phyloP scores from a whole-genome alignment of 2,888 invertebrate genomes.

The Philereme vetulata region DNA sequence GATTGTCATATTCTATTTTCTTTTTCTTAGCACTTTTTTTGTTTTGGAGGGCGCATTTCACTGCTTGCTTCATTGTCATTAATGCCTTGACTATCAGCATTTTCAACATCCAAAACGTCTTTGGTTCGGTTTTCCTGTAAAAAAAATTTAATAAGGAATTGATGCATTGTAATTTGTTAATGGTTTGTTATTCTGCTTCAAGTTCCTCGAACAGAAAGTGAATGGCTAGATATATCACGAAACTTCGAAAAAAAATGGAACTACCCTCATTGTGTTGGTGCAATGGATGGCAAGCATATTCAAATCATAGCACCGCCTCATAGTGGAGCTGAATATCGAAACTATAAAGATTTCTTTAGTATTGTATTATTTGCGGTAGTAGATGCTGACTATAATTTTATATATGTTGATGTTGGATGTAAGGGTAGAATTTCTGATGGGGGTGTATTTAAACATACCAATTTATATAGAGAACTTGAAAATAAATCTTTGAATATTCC shows the following conservation, averaged over 20 bases:
- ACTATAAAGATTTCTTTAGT: slow-evolving; percentile 7
- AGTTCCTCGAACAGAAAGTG: slow-evolving; percentile 29
- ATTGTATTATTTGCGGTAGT: slow-evolving; percentile 9
- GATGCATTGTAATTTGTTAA: too few relatives aligned
- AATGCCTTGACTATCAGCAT: too few relatives aligned
- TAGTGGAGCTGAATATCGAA: slow-evolving; percentile 56
- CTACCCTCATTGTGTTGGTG: slow-evolving; percentile 30
- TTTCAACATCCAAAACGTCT: too few relatives aligned
- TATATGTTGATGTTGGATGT: slow-evolving; percentile 14
- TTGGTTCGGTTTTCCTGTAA: too few relatives aligned
- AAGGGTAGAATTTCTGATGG: slow-evolving; percentile 38
- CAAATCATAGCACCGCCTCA: slow-evolving; percentile 27
- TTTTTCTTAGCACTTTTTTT: too few relatives aligned
- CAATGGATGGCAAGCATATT: slow-evolving; percentile 37
- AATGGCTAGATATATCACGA: slow-evolving; percentile 25
- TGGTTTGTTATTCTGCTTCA: slow-evolving; percentile 3
- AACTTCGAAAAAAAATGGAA: slow-evolving; percentile 28
- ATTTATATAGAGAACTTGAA: slow-evolving; percentile 33
- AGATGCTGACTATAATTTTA: slow-evolving; percentile 8
- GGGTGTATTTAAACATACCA: slow-evolving; percentile 38
- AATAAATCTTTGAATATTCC: slow-evolving; percentile 33
- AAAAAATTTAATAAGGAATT: too few relatives aligned
- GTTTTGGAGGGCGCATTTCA: too few relatives aligned
- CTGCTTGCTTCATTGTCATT: too few relatives aligned
- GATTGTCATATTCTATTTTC: too few relatives aligned